Percentiles rank a stretch among this genome's conserved stretches.
Evolutionary conservation across 2,888 invertebrate genomes (phyloP).

Genomic region (Seira musarum): DNA sequence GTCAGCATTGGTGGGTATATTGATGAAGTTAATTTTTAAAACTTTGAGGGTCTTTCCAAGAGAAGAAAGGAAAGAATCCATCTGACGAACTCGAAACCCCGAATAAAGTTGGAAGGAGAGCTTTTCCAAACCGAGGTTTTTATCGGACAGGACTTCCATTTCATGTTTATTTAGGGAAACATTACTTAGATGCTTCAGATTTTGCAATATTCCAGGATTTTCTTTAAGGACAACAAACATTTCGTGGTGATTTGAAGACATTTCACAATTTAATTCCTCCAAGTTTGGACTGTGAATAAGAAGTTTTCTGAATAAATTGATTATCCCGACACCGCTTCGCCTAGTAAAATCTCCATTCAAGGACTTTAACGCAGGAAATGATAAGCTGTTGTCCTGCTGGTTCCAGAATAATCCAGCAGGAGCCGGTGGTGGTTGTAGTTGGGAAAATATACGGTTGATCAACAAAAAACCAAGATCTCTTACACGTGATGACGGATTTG

Average conservation of each 20-base stretch:
- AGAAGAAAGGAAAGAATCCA: conserved; percentile 33
- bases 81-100: conserved; percentile 45
- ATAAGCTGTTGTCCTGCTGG: too few species aligned
- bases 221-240: conserved; percentile 18
- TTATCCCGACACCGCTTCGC: background rate
- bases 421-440: too few species aligned
- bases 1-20: conserved; percentile 28
- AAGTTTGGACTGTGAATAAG: conserved; percentile 11
- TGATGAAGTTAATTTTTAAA: conserved; percentile 39
- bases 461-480: too few species aligned
- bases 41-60: conserved; percentile 24
- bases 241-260: conserved; percentile 11
- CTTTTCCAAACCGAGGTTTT: conserved; percentile 22
- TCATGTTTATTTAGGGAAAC: conserved; percentile 41
- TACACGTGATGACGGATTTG: too few species aligned
- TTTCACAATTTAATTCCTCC: conserved; percentile 19
- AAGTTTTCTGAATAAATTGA: background rate
- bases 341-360: background rate
- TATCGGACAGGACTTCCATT: conserved; percentile 14
- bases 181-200: conserved; percentile 25
- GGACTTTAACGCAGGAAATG: conserved; percentile 24
- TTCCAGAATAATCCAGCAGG: too few species aligned
- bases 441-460: too few species aligned
- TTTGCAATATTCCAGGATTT: conserved; percentile 7
- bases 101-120: conserved; percentile 36